Base-by-base conservation (phyloP, 30 jellyfish, hydroid and myxozoan species). In the Cassiopea andromeda region DNA sequence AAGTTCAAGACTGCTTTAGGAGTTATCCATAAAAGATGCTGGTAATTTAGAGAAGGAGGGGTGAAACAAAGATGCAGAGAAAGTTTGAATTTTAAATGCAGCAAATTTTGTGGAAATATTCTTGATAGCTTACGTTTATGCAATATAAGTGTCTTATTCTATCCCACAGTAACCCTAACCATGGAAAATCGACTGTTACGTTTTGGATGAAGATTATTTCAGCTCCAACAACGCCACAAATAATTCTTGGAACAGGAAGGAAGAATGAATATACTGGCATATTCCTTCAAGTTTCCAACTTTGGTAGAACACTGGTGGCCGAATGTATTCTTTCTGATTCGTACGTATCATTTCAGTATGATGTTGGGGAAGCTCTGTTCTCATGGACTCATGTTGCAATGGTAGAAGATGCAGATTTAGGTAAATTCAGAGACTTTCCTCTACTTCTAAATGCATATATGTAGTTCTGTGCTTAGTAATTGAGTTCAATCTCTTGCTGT, bases 361-460 rank as follows among this genome's bases (percentile, higher is more conserved):
- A 1, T 69, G 58, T 81, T 60, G 90, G 90, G 7, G 74, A 81
- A 1, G n/a, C 82, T 3, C 6, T 81, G 73, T 7, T 10, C 0
- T 16, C 78, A 12, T 81, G 90, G 90, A 50, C 82, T 14, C 90
- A 81, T 48, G 46, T 81, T n/a, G 82, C 82, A 48, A 1, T 81
- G 46, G 82, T 81, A 8, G 71, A 81, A 14, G 48, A 44, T 66
- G 82, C 47, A 6, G 48, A 9, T n/a, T 38, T 73, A 19, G 90
- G 90, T 81, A 64, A 1, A 54, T 10, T 3, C 7, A 54, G 10
- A 54, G 0, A 6, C 7, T 6, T 54, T 3, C 64, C 0, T 54
- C 7, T 54, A 3, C 12, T 54, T 54, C 12, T 6, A 10, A 54
- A 54, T 54, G 12, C 12, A 3, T 54, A 6, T 27, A 27, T 27